phyloP scores from a whole-genome alignment of 2,797 vertebrate genomes.

The Semaprochilodus insignis region DNA sequence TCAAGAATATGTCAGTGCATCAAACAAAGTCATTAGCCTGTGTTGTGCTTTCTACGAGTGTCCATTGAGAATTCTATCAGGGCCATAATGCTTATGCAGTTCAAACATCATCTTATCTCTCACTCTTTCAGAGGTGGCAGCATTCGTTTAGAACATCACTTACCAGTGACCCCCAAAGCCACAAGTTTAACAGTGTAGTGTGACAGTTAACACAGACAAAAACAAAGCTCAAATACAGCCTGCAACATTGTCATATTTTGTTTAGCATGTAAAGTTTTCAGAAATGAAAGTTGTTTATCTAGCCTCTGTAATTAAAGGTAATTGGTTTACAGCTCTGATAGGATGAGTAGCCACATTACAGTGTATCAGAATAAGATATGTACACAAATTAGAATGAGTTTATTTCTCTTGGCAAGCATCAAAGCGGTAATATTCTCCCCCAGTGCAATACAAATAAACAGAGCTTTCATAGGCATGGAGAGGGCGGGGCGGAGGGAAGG shows the following conservation, averaged over 20 bases:
- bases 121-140: conserved; percentile 26
- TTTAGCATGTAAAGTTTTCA: background rate
- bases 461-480: conserved; percentile 3
- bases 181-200: conserved; percentile 7
- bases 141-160: conserved; percentile 24
- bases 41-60: conserved; percentile 25
- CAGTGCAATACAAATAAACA: conserved; percentile 67
- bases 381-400: conserved; percentile 63
- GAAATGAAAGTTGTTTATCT: conserved; percentile 38
- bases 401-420: conserved; percentile 68
- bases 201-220: background rate
- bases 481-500: background rate
- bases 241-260: background rate
- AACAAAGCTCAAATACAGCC: background rate
- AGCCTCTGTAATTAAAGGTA: conserved; percentile 64
- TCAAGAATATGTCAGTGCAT: conserved; percentile 24
- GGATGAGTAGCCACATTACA: conserved; percentile 61
- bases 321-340: conserved; percentile 66
- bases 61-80: conserved; percentile 33
- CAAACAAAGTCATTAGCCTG: conserved; percentile 20
- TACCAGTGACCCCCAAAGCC: conserved; percentile 21
- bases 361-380: conserved; percentile 58
- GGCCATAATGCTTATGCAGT: conserved; percentile 20
- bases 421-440: conserved; percentile 67
- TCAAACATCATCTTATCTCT: conserved; percentile 28